Conservation (phyloP, 2,113 vertebrate genomes). For the Nerophis lumbriciformis region DNA sequence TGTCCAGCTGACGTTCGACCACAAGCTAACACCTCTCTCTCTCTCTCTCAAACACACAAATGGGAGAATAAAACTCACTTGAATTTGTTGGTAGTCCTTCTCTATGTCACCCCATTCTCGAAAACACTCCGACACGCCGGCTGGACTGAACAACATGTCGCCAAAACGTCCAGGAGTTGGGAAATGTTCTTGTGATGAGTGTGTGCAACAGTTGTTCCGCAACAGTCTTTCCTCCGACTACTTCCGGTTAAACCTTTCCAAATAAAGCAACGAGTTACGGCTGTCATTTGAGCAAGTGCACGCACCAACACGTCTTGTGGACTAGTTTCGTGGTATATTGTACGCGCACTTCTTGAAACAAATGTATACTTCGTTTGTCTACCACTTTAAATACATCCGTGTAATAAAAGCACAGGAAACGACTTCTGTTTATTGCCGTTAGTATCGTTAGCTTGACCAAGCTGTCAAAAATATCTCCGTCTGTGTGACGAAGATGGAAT, state of each 20-base stretch:
- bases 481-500: too few species aligned
- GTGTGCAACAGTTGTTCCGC: neutral
- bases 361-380: too few species aligned
- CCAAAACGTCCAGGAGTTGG: neutral
- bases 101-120: constrained; percentile 87
- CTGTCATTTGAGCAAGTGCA: neutral
- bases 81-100: constrained; percentile 83
- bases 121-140: constrained; percentile 71
- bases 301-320: too few species aligned
- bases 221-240: neutral
- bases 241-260: neutral
- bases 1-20: neutral
- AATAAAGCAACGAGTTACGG: neutral
- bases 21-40: neutral
- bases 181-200: neutral
- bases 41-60: neutral
- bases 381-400: too few species aligned
- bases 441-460: too few species aligned
- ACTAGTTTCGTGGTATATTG: too few species aligned
- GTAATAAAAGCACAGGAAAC: too few species aligned
- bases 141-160: constrained; percentile 58
- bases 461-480: too few species aligned
- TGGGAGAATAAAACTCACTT: constrained; percentile 65
- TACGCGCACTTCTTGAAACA: too few species aligned
- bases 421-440: too few species aligned